Conservation (phyloP, 2,888 invertebrate genomes). For the Conistra vaccinii region DNA sequence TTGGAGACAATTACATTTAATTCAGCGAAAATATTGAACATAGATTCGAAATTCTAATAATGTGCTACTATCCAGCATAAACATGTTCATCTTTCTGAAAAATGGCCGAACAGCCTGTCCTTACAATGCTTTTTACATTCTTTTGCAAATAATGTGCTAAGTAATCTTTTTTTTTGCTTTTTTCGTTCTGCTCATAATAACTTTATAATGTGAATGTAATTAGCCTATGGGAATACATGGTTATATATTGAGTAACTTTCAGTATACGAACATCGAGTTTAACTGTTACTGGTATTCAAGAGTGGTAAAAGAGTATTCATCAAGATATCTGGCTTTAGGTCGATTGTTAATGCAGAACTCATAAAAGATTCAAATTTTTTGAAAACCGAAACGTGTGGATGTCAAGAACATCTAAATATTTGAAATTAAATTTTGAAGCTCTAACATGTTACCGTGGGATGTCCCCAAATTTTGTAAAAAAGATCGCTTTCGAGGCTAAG, state of each 20-base stretch:
- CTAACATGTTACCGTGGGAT: constrained; percentile 24
- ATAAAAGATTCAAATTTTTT: not conserved
- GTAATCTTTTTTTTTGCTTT: constrained; percentile 23
- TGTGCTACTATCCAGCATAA: constrained; percentile 39
- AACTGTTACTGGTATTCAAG: constrained; percentile 27
- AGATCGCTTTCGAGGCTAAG: constrained; percentile 46
- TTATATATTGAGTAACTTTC: constrained; percentile 16
- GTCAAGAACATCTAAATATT: not conserved
- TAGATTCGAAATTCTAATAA: constrained; percentile 45
- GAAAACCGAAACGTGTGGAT: not conserved
- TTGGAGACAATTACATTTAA: constrained; percentile 40
- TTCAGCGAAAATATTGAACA: constrained; percentile 52
- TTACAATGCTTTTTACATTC: constrained; percentile 25
- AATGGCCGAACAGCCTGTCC: constrained; percentile 32
- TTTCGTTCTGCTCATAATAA: constrained; percentile 32
- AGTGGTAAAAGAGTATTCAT: constrained; percentile 48
- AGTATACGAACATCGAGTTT: not conserved
- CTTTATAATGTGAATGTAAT: constrained; percentile 23
- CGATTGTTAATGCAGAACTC: constrained; percentile 1
- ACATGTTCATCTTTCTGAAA: constrained; percentile 17
- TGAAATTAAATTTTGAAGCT: constrained; percentile 17
- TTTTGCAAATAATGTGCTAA: constrained; percentile 33
- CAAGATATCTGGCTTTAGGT: not conserved
- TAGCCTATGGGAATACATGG: constrained; percentile 35
- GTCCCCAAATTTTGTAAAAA: constrained; percentile 65